Percentiles rank a stretch among this genome's conserved stretches.
phyloP scores from a whole-genome alignment of 2,113 vertebrate species.

The Callochromis pleurospilus region DNA sequence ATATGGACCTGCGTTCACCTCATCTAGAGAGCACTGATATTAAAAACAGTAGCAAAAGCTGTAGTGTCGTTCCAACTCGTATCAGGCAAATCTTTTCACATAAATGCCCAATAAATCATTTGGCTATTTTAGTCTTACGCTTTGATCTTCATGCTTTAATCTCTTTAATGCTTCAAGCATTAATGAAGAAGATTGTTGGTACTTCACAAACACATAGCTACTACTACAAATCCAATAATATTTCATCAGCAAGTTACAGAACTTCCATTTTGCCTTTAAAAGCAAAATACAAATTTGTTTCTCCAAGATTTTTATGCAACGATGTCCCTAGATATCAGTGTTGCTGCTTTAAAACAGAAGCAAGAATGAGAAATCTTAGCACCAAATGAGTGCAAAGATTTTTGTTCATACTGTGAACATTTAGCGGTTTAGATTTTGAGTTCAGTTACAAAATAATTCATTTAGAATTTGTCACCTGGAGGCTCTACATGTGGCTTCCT shows the following conservation, averaged over 20 bases:
- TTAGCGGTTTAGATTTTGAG: neutral
- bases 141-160: neutral
- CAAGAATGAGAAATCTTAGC: neutral
- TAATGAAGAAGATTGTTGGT: neutral
- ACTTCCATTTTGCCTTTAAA: neutral
- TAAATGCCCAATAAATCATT: neutral
- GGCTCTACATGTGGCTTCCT: neutral
- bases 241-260: neutral
- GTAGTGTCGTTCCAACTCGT: accelerated
- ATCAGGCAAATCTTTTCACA: neutral
- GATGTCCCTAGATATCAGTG: accelerated
- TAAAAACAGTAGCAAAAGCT: neutral
- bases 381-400: accelerated
- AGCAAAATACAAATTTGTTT: neutral
- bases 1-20: neutral
- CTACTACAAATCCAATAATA: neutral
- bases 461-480: neutral
- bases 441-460: neutral
- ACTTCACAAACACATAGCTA: neutral
- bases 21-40: neutral
- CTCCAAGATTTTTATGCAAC: neutral
- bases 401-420: neutral
- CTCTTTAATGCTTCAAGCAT: accelerated
- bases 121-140: accelerated
- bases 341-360: neutral